Evolutionary conservation across 2,797 vertebrate species (phyloP).

Genomic region (Brachyalestes nurse): DNA sequence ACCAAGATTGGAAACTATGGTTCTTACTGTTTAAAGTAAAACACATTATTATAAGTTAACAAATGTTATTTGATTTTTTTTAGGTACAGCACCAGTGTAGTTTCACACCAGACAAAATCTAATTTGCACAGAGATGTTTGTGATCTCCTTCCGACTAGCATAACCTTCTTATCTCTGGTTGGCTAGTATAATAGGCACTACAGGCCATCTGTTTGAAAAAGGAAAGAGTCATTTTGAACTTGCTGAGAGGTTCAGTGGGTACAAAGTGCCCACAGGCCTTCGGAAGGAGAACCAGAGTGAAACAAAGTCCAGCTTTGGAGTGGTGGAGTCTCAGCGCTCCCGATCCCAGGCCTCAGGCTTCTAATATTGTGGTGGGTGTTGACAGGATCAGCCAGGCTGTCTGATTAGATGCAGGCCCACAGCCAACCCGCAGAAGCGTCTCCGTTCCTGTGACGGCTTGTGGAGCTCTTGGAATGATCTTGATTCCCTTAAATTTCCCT

Average conservation of each 20-base stretch:
- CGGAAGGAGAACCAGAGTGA: slow-evolving; percentile 5
- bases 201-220: background rate
- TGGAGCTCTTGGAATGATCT: background rate
- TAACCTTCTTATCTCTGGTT: background rate
- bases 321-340: slow-evolving; percentile 4
- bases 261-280: background rate
- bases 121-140: too few species aligned
- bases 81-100: background rate
- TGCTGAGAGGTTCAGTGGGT: background rate
- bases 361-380: slow-evolving; percentile 32
- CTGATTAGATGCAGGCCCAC: slow-evolving; percentile 33
- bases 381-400: slow-evolving; percentile 23
- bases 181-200: background rate
- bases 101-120: background rate
- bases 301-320: slow-evolving; percentile 37
- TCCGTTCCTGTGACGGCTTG: background rate
- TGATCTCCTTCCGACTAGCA: too few species aligned
- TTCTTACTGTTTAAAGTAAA: too few species aligned
- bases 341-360: slow-evolving; percentile 35
- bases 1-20: too few species aligned
- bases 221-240: too few species aligned
- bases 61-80: too few species aligned
- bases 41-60: too few species aligned
- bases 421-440: background rate
- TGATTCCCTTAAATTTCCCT: background rate